Conservation (phyloP, 2,888 invertebrate genomes). For the Drosophila neoperkinsi region DNA sequence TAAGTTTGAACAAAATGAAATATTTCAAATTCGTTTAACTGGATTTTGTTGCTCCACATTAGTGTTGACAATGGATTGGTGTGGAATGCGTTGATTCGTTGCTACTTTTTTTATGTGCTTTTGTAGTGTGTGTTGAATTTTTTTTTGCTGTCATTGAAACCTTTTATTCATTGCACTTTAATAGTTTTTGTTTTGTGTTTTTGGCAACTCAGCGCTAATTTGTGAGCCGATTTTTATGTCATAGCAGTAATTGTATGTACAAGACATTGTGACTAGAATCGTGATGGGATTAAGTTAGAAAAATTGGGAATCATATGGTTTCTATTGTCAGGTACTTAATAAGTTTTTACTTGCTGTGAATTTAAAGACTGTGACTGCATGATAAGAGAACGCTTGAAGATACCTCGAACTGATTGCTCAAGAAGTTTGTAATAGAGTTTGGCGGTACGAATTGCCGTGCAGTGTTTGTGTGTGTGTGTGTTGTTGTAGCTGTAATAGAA, state of each 20-base stretch:
- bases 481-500: conserved; percentile 3
- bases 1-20: conserved; percentile 17
- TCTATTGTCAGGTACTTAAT: conserved; percentile 81
- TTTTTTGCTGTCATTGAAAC: conserved; percentile 75
- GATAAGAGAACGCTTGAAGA: conserved; percentile 4
- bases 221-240: background rate
- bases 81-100: conserved; percentile 21
- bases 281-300: conserved; percentile 13
- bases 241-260: conserved; percentile 52
- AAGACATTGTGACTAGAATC: conserved; percentile 36
- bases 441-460: conserved; percentile 48
- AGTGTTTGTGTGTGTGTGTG: conserved; percentile 19
- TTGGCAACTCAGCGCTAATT: conserved; percentile 53
- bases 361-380: conserved; percentile 9
- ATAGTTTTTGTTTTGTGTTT: conserved; percentile 20
- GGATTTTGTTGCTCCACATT: conserved; percentile 27
- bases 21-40: conserved; percentile 52
- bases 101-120: conserved; percentile 22
- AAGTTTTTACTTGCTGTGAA: conserved; percentile 43
- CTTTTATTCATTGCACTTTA: conserved; percentile 68
- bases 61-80: conserved; percentile 1
- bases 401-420: conserved; percentile 26
- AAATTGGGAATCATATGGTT: conserved; percentile 33
- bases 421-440: conserved; percentile 45
- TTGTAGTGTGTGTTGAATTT: conserved; percentile 35